phyloP scores from a whole-genome alignment of 2,888 invertebrate species.

The Mythimna pallens region DNA sequence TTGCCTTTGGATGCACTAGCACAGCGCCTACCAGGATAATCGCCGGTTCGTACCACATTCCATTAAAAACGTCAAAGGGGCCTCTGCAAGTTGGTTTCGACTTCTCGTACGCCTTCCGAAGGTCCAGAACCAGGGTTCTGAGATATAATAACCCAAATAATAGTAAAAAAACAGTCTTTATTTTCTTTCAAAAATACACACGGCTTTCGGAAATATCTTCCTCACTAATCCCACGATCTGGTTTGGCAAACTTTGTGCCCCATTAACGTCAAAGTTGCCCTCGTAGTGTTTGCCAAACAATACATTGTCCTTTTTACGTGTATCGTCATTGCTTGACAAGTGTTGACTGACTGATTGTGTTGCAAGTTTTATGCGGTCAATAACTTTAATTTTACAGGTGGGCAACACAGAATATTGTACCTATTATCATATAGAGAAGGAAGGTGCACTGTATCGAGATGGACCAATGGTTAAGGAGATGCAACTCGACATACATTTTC shows the following conservation, averaged over 20 bases:
- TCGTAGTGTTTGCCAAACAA: slow-evolving; percentile 38
- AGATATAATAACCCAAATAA: no score
- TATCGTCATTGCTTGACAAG: slow-evolving; percentile 1
- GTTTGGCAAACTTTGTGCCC: slow-evolving; percentile 37
- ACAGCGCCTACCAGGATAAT: no score
- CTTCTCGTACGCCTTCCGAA: no score
- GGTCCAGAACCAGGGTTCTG: no score
- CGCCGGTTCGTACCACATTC: no score
- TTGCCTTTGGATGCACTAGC: no score
- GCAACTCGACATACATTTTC: no score
- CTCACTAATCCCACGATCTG: slow-evolving; percentile 9
- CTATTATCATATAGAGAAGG: no score
- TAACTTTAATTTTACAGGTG: neutral
- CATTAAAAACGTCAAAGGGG: no score
- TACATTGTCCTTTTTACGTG: slow-evolving; percentile 33
- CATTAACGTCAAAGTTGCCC: slow-evolving; percentile 18
- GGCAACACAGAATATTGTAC: neutral
- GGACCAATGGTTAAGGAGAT: no score
- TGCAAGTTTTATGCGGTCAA: neutral
- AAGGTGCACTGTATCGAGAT: no score
- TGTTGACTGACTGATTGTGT: slow-evolving; percentile 12
- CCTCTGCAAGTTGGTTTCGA: no score
- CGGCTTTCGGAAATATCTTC: slow-evolving; percentile 18
- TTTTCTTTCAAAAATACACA: slow-evolving; percentile 21
- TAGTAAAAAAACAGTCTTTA: neutral